Evolutionary conservation across 2,797 vertebrate genomes (phyloP), one percentile per base, ranked within the genome.

Genomic region (Oryzias dopingdopingensis): DNA sequence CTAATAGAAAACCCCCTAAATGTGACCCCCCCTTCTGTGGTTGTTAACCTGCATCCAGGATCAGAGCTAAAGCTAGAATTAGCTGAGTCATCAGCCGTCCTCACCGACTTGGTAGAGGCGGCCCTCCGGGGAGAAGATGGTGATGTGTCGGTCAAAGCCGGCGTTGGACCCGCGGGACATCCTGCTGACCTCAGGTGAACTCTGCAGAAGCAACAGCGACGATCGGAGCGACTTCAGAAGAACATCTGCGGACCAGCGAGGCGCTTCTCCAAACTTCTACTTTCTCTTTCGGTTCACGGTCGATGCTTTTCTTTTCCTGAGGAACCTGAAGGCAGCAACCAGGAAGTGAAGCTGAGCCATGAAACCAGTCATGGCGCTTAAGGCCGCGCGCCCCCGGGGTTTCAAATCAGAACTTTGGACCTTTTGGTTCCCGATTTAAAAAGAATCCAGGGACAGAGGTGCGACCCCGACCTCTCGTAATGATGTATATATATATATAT

Each of bases 51-150:
- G 1, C 0, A 14, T 29, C 7, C 26, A 29, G 6, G 4, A 15
- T 18, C 41, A 0, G 10, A 0, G 4, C 12, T 15, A 29, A 15
- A 12, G 22, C 16, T 22, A 4, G 51, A 50, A 43, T 4, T 50
- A 41, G 26, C 32, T 15, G 14, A 4, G 2, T 37, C 5, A 2
- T 0, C 18, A 49, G 51, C 20, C 40, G 69, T 86, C 41, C 81
- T 86, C 65, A 93, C 92, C 92, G 68, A 93, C 92, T 93, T 93
- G 92, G 79, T 93, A 93, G 14, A 93, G 88, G 10, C 92, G 89
- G 52, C 92, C 92, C 52, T 93, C 91, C 0, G 92, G 92, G 2
- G 92, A 93, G n/a, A 93, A 93, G 4, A 93, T 92, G 54, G 92
- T 93, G 70, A 93, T 93, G 81, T 93, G 92, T 67, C 92, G 86